These are phyloP conservation scores for Pterostichus niger DNA, from an alignment of 2,888 invertebrate genomes.

Conservation along the genomic window DNA sequence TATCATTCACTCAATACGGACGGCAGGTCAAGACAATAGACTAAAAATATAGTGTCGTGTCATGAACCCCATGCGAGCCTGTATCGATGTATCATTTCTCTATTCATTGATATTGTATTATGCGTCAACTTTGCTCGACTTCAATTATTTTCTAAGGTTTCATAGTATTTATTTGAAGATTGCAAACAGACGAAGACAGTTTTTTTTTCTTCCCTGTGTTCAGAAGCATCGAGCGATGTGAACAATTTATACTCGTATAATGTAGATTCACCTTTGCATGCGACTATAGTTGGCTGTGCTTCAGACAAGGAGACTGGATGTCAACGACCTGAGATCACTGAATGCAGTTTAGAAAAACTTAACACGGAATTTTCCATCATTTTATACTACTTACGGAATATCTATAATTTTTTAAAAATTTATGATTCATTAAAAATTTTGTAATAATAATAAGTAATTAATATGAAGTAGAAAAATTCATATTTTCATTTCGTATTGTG, in stretches of 20 bases:
- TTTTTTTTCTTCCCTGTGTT: conserved; percentile 61
- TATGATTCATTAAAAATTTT: conserved; percentile 1
- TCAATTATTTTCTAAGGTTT: conserved; percentile 65
- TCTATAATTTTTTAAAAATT: background rate
- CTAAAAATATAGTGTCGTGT: conserved; percentile 49
- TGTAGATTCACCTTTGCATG: conserved; percentile 58
- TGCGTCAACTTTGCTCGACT: conserved; percentile 49
- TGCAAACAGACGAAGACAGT: conserved; percentile 52
- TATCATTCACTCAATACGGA: background rate
- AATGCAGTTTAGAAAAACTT: conserved; percentile 33
- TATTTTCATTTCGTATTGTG: too few relatives aligned
- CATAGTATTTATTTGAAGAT: conserved; percentile 63
- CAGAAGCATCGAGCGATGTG: conserved; percentile 6
- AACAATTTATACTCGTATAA: conserved; percentile 57
- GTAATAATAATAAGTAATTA: background rate
- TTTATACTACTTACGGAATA: background rate
- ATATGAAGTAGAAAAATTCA: too few relatives aligned
- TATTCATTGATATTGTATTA: conserved; percentile 50
- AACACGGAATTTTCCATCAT: conserved; percentile 20
- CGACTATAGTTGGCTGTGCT: background rate
- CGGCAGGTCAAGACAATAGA: conserved; percentile 39
- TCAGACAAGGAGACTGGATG: background rate
- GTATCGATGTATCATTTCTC: conserved; percentile 36
- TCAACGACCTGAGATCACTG: conserved; percentile 19
- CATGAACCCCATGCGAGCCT: conserved; percentile 35